Evolutionary conservation across 2,888 invertebrate genomes (phyloP).

Genomic region (Drosophila tripunctata): DNA sequence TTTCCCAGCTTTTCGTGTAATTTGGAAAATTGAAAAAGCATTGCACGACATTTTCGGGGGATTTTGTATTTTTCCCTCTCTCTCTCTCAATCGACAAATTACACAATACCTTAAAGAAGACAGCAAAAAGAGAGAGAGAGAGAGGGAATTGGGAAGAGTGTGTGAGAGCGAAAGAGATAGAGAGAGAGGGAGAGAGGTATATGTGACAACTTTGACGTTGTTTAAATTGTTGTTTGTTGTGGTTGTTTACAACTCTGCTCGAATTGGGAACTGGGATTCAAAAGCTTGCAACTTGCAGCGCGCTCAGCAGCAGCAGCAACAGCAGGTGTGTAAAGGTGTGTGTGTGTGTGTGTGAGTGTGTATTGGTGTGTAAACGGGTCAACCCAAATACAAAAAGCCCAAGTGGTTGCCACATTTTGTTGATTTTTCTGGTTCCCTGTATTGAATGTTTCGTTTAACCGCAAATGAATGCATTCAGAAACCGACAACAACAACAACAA

Average conservation of each 20-base stretch:
- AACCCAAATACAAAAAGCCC: conserved; percentile 12
- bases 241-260: conserved; percentile 33
- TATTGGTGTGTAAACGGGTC: conserved; percentile 50
- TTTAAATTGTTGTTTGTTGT: conserved; percentile 28
- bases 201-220: conserved; percentile 31
- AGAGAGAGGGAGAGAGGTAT: background rate
- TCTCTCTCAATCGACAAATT: conserved; percentile 27
- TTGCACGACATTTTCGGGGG: conserved; percentile 66
- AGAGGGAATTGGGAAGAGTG: background rate
- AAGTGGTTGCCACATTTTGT: conserved; percentile 46
- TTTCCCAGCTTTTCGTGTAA: conserved; percentile 69
- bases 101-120: conserved; percentile 26
- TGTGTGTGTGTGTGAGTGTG: conserved; percentile 5
- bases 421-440: conserved; percentile 36
- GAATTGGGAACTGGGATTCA: conserved; percentile 41
- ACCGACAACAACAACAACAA: conserved; percentile 1
- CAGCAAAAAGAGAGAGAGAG: background rate
- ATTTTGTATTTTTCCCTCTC: conserved; percentile 19
- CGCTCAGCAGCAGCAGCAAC: background rate
- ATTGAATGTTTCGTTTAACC: background rate
- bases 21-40: conserved; percentile 72
- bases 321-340: conserved; percentile 9
- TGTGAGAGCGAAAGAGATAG: background rate
- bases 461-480: conserved; percentile 21
- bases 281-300: conserved; percentile 15